Evolutionary conservation across 2,113 vertebrate species (phyloP), one percentile per base, ranked within the genome.

Genomic region (Percina caprodes): DNA sequence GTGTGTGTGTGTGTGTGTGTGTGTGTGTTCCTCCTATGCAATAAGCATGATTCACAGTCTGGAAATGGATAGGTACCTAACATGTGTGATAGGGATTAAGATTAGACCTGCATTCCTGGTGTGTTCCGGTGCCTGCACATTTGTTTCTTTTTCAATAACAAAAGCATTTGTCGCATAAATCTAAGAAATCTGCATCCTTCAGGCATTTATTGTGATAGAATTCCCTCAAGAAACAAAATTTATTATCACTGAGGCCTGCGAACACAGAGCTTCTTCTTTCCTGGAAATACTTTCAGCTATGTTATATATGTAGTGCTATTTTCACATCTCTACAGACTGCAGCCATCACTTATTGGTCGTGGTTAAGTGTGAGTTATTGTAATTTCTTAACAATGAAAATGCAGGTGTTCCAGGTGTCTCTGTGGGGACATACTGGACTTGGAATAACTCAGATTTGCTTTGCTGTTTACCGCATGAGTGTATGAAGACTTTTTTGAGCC

Each of bases 71-170:
- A 75, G 59, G 71, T 79, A 62, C 26, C 70, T 5, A 76, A 74
- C 69, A 85, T 60, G 66, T 86, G 75, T 69, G 77, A 79, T 81
- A 74, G 49, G 77, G 75, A 63, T 86, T 26, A 65, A 82, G 66
- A 87, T 86, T 75, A 78, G 79, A 76, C 60, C 68, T 80, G 77
- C 82, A 60, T 85, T 89, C 86, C 87, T 85, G 35, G n/a, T 84
- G 71, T n/a, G 72, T 82, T 82, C 84, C 71, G 42, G 62, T 55
- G 55, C 60, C 18, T 76, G 69, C 48, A 30, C 63, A 52, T 68
- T 84, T 74, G 51, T 63, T 56, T 86, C 69, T 65, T 85, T 85
- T 81, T 86, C 49, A 76, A 63, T 67, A 56, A 66, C 71, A 78
- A 80, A 71, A 66, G 24, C 61, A 48, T 60, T 67, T 6, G 23